These are phyloP conservation scores for Luperina testacea DNA, from an alignment of 2,888 invertebrate species.

Conservation along the genomic window DNA sequence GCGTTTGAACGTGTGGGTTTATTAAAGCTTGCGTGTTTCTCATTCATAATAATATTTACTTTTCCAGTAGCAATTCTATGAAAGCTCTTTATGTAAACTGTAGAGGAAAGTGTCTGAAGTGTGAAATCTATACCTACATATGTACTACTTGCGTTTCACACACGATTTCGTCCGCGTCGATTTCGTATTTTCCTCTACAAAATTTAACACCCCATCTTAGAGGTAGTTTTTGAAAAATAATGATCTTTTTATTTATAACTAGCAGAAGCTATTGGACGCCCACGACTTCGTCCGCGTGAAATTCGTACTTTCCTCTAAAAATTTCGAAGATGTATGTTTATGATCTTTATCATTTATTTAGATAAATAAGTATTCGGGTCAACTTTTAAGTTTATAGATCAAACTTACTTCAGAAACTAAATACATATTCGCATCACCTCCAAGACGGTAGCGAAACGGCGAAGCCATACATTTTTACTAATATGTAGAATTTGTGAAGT, in stretches of 20 bases:
- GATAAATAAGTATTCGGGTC: no score
- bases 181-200: neutral
- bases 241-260: neutral
- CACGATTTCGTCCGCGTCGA: neutral
- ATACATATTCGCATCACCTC: no score
- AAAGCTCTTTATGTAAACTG: neutral
- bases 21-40: conserved; percentile 29
- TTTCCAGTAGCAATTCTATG: conserved; percentile 2
- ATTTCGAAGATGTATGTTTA: no score
- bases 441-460: no score
- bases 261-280: no score
- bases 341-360: no score
- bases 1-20: conserved; percentile 26
- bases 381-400: no score
- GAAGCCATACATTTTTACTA: no score
- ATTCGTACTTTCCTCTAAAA: no score
- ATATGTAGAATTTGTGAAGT: no score
- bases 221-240: neutral
- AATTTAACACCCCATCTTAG: neutral
- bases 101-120: neutral
- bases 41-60: conserved; percentile 34
- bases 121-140: neutral
- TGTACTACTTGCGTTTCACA: neutral
- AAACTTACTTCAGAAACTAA: no score
- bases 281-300: no score